Evolutionary conservation across 1,140 invertebrate species (phyloP).

Genomic region (Aphaenogaster rudis): DNA sequence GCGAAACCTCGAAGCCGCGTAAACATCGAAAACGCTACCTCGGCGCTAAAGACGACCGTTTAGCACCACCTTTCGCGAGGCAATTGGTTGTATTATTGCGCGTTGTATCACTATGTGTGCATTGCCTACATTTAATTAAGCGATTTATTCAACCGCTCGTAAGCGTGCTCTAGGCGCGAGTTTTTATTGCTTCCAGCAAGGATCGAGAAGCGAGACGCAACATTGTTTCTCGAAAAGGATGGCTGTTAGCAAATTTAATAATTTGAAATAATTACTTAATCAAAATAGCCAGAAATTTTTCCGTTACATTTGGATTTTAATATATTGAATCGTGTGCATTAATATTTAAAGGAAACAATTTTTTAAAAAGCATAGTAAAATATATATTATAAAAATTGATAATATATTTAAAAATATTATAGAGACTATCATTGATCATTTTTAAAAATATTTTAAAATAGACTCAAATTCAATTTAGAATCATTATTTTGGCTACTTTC

Average conservation of each 20-base stretch:
- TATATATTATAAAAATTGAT: neutral
- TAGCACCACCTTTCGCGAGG: neutral
- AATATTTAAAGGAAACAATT: neutral
- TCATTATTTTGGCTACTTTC: neutral
- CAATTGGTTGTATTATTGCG: neutral
- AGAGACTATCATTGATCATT: neutral
- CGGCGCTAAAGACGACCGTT: neutral
- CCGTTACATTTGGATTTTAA: neutral
- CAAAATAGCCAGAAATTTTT: neutral
- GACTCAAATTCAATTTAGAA: neutral
- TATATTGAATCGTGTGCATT: neutral
- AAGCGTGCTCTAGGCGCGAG: neutral
- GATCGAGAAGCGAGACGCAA: neutral
- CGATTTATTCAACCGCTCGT: neutral
- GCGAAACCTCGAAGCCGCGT: neutral
- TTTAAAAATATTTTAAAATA: neutral
- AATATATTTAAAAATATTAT: neutral
- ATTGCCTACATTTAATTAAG: constrained; percentile 30
- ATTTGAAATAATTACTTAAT: neutral
- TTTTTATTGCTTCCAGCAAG: neutral
- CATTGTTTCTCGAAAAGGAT: neutral
- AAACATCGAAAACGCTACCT: neutral
- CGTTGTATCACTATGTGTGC: constrained; percentile 1
- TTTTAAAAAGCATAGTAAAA: neutral
- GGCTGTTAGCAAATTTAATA: neutral